phyloP scores from a whole-genome alignment of 2,888 invertebrate species.

The Melieria picta region DNA sequence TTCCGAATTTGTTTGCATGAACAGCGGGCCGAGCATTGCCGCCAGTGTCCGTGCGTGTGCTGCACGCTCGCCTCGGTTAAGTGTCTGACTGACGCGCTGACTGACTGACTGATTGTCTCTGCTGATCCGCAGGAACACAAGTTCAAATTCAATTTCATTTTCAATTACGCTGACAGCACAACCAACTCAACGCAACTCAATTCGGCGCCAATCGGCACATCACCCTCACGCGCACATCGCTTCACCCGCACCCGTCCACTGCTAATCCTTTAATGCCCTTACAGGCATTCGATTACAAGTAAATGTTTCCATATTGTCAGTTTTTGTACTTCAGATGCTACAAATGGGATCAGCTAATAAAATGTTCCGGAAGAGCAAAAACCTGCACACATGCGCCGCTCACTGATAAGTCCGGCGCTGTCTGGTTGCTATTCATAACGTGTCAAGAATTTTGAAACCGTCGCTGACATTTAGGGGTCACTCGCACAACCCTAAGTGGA shows the following conservation, averaged over 20 bases:
- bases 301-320: conserved; percentile 29
- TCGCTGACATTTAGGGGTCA: conserved; percentile 19
- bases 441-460: conserved; percentile 11
- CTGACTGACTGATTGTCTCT: neutral
- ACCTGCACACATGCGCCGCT: conserved; percentile 3
- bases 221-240: no score
- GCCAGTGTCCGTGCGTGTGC: neutral
- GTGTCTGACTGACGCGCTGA: conserved; percentile 1
- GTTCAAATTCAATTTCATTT: conserved; percentile 29
- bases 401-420: conserved; percentile 23
- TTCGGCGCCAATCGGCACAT: neutral
- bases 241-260: conserved; percentile 21
- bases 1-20: conserved; percentile 33
- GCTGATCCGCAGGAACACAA: conserved; percentile 16
- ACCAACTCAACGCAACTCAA: conserved; percentile 13
- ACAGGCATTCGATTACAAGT: conserved; percentile 30
- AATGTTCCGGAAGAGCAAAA: conserved; percentile 14
- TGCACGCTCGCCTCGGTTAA: conserved; percentile 1
- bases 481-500: neutral
- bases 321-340: conserved; percentile 1
- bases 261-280: conserved; percentile 48
- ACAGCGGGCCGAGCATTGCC: conserved; percentile 18
- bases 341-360: conserved; percentile 18
- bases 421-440: conserved; percentile 32
- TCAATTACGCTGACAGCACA: conserved; percentile 33